Conservation (phyloP, 2,888 invertebrate genomes). For the Teleogryllus oceanicus region DNA sequence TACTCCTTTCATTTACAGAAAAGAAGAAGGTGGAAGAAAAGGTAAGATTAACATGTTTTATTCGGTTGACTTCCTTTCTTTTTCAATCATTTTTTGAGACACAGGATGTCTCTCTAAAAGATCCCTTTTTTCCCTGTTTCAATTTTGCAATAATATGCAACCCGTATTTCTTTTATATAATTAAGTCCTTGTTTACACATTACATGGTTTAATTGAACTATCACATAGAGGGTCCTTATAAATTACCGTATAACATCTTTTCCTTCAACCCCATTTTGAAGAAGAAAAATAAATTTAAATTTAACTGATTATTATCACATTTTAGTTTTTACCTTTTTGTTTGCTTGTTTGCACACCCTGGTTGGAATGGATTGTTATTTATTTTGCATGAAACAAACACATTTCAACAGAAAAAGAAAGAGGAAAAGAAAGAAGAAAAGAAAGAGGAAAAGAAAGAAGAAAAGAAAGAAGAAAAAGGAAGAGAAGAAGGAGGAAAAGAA, state of each 20-base stretch:
- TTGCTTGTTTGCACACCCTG: too few species aligned
- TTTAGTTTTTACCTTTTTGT: too few species aligned
- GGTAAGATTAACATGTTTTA: constrained; percentile 25
- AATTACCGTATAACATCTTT: too few species aligned
- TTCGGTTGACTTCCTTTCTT: not conserved
- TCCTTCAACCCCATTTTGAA: too few species aligned
- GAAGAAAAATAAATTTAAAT: too few species aligned
- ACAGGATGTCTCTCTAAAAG: not conserved
- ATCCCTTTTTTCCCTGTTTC: not conserved
- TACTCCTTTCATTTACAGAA: constrained; percentile 38
- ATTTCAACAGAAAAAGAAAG: constrained; percentile 36
- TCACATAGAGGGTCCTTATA: too few species aligned
- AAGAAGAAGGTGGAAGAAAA: constrained; percentile 42
- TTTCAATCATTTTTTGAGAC: not conserved
- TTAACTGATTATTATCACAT: too few species aligned
- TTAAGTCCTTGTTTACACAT: too few species aligned
- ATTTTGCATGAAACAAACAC: constrained; percentile 37
- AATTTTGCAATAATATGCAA: too few species aligned
- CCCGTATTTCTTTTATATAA: too few species aligned
- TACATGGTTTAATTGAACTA: too few species aligned
- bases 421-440: constrained; percentile 38
- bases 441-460: constrained; percentile 50
- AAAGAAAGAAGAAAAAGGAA: constrained; percentile 48
- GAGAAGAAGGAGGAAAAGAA: constrained; percentile 44
- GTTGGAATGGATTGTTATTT: constrained; percentile 31